Base-by-base conservation (phyloP, 2,888 invertebrate genomes). In the Brenthis hecate region DNA sequence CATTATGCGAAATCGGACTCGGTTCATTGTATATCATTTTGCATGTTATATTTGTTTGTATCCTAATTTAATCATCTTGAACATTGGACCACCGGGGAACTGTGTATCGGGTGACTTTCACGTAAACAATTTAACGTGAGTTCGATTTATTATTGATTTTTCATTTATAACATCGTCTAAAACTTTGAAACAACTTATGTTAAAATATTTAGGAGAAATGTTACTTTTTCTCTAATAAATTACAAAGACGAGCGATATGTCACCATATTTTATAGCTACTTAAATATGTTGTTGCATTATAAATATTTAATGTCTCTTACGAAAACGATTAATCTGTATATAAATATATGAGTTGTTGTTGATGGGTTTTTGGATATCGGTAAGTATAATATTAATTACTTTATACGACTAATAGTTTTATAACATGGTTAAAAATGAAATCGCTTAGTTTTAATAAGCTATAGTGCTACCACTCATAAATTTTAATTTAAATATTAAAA, bases 31-130 rank as follows among this genome's bases (percentile, higher is more conserved):
- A 89, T 92, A 90, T 90, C 90, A 91, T 92, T 92, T 89, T 80
- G 88, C 86, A 89, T 87, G 88, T 89, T 91, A 89, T 89, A 88
- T 91, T 87, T 84, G 87, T 84, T 86, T 80, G 88, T 84, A 86
- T 85, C 91, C 92, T 88, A 92, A 92, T 92, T 92, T 92, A 91
- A 92, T 91, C 92, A 90, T 92, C 85, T 83, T 88, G 89, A 88
- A 87, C 89, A 89, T 89, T 90, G 92, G 92, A 92, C 92, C 92
- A 92, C 92, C 92, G 84, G 86, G 77, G 78, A 83, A 84, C 77
- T 77, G 78, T 83, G 84, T 81, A 86, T 85, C 87, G 88, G 90
- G 86, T 87, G 88, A 85, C 80, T 85, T 80, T 77, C 84, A 79
- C 78, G 83, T 84, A 19, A 83, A 80, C 78, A 85, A 85, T 85